These are phyloP conservation scores for Watsonalla binaria DNA, from an alignment of 2,888 invertebrate genomes.

Conservation along the genomic window DNA sequence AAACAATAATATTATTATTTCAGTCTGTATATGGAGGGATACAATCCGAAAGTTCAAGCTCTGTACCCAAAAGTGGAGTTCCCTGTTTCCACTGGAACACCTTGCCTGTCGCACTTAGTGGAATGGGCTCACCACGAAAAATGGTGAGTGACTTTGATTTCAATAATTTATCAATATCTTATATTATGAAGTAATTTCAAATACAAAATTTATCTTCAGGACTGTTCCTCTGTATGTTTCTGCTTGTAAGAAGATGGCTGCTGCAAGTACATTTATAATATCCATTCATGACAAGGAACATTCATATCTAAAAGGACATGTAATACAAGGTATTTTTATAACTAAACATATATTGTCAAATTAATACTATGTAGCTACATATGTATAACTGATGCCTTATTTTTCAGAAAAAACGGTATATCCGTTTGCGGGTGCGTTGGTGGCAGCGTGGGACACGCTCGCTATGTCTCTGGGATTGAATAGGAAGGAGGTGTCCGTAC, in stretches of 20 bases:
- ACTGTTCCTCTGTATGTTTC: conserved; percentile 28
- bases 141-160: conserved; percentile 60
- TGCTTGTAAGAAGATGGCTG: conserved; percentile 27
- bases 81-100: conserved; percentile 91
- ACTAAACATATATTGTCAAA: not conserved
- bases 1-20: conserved; percentile 7
- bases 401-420: conserved; percentile 80
- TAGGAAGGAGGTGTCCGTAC: conserved; percentile 82
- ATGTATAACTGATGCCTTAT: not conserved
- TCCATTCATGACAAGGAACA: conserved; percentile 44
- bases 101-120: conserved; percentile 88
- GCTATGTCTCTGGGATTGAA: conserved; percentile 75
- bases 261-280: conserved; percentile 31
- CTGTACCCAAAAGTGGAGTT: conserved; percentile 86
- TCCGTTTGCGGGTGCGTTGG: conserved; percentile 87
- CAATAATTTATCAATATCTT: not conserved
- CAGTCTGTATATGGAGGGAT: conserved; percentile 87
- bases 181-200: not conserved
- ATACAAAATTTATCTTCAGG: conserved; percentile 24
- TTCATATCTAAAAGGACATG: conserved; percentile 37
- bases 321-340: conserved; percentile 35
- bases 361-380: no score
- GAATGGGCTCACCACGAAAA: conserved; percentile 89
- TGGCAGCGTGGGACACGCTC: conserved; percentile 84
- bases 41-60: conserved; percentile 82